Base-by-base conservation (phyloP, 2,797 vertebrate genomes). In the Botia kubotai region DNA sequence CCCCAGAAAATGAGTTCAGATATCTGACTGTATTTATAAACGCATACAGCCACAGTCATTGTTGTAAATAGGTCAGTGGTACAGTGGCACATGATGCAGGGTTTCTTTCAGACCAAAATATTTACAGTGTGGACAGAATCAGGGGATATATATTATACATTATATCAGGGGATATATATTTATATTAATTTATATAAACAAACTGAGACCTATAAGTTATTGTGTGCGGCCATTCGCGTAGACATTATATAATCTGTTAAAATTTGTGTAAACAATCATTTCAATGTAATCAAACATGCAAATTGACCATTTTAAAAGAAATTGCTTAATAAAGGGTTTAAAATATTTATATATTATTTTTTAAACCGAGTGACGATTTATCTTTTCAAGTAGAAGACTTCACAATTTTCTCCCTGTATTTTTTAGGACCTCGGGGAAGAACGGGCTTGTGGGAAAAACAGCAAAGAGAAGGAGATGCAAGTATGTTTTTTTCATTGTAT, bases 381-480 rank as follows among this genome's bases (percentile, higher is more conserved):
- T 17, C 29, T 63, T 63, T 3, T 29, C 0, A 19, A 48, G 3
- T 17, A 19, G 23, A 17, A 33, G 43, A 4, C 16, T 50, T 63
- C 6, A 75, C 6, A 53, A 33, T 52, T 23, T 65, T 50, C 55
- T 16, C 4, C 23, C n/a, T 63, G 33, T 14, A 21, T 76, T 68
- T 71, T 80, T 53, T 76, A 90, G 89, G 83, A 81, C 66, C 82
- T 82, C n/a, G 67, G 82, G 66, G 83, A 86, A 60, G 86, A 88
- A 26, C 13, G 82, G 52, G 62, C 53, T 19, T 55, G 52, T n/a
- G 85, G 88, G 43, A 88, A 85, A 62, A 79, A 73, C 63, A 80
- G 55, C 17, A 83, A 83, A 71, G 87, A 89, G 71, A 82, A 87
- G 26, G 86, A 91, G 84, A 89, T 90, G 88, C 83, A 90, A 86